These are phyloP conservation scores for Catonia carolina DNA, from an alignment of 2,888 invertebrate species.

Conservation along the genomic window DNA sequence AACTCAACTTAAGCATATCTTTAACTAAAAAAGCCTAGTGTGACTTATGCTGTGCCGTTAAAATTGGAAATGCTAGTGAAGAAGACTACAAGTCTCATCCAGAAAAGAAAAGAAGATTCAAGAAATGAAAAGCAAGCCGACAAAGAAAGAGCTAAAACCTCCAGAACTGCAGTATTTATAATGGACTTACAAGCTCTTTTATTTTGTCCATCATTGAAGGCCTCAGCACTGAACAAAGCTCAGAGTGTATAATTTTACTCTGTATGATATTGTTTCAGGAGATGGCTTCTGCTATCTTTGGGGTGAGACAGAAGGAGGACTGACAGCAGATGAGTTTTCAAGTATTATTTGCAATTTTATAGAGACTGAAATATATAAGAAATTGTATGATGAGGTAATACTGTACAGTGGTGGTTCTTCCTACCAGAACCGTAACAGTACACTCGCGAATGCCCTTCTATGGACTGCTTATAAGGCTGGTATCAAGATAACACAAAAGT, in stretches of 20 bases:
- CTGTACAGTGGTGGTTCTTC: slow-evolving; percentile 11
- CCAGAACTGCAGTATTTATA: neutral
- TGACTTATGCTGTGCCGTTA: slow-evolving; percentile 7
- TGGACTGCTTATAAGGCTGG: neutral
- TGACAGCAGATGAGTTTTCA: slow-evolving; percentile 15
- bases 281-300: slow-evolving; percentile 3
- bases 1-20: slow-evolving; percentile 1
- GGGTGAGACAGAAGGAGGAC: slow-evolving; percentile 1
- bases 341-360: slow-evolving; percentile 16
- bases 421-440: slow-evolving; percentile 9
- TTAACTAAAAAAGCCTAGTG: slow-evolving; percentile 8
- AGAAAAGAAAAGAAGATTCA: neutral
- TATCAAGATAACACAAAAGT: slow-evolving; percentile 1
- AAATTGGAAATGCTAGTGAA: neutral
- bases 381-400: neutral
- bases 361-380: slow-evolving; percentile 14
- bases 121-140: slow-evolving; percentile 7
- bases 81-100: neutral
- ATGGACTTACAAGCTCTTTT: slow-evolving; percentile 10
- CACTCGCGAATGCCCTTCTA: neutral
- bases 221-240: slow-evolving; percentile 14
- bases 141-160: neutral
- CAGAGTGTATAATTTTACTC: slow-evolving; percentile 16
- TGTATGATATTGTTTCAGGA: neutral
- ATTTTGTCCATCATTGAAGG: slow-evolving; percentile 13